Conservation (phyloP, 2,113 vertebrate genomes). For the Uria lomvia region DNA sequence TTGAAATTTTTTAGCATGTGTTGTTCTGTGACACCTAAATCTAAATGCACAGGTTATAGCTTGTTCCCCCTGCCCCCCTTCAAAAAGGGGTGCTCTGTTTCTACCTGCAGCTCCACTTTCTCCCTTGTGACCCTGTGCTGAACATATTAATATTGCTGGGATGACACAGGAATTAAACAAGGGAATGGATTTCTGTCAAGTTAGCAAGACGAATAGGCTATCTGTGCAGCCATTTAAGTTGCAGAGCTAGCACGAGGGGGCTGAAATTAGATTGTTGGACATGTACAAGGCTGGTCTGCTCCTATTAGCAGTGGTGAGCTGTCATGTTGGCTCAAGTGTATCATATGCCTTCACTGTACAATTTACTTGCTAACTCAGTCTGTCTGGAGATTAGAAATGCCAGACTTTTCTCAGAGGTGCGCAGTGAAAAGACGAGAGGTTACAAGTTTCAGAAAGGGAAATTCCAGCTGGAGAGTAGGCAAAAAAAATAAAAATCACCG, state of each 20-base stretch:
- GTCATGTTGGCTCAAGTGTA: not conserved
- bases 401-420: not conserved
- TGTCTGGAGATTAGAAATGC: not conserved
- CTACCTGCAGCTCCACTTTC: not conserved
- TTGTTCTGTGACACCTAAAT: not conserved
- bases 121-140: not conserved
- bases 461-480: not conserved
- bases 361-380: not conserved
- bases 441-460: not conserved
- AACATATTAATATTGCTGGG: not conserved
- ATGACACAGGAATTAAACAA: conserved; percentile 29
- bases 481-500: not conserved
- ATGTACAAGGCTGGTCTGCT: not conserved
- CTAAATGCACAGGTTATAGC: not conserved
- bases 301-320: not conserved
- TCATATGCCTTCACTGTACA: not conserved
- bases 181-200: conserved; percentile 42
- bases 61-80: not conserved
- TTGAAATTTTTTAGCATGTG: not conserved
- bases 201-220: not conserved
- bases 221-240: not conserved
- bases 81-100: not conserved
- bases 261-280: conserved; percentile 30
- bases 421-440: not conserved
- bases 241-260: not conserved